Percentiles rank a stretch among this genome's conserved stretches.
Conservation (phyloP, 2,797 vertebrate species). For the Lagodon rhomboides region DNA sequence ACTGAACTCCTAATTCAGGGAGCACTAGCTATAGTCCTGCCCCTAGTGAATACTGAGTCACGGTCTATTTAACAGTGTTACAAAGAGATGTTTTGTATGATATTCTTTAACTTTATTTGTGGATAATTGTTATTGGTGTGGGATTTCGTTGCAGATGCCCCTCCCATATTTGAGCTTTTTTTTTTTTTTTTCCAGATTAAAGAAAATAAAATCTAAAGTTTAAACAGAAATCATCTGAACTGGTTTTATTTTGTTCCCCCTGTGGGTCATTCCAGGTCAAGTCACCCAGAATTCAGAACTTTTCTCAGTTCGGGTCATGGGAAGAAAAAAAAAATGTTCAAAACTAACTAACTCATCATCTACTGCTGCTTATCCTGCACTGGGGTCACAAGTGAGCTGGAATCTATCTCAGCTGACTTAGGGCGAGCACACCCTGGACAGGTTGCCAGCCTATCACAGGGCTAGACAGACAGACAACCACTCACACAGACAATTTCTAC, state of each 20-base stretch:
- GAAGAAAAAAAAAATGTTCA: no score
- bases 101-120: conserved; percentile 98
- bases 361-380: no score
- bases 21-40: conserved; percentile 85
- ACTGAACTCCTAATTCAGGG: conserved; percentile 90
- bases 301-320: no score
- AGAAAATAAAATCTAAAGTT: conserved; percentile 87
- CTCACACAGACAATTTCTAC: no score
- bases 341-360: no score
- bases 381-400: no score
- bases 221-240: conserved; percentile 47
- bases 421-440: no score
- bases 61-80: conserved; percentile 98
- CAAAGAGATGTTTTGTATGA: conserved; percentile 92
- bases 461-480: no score
- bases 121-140: conserved; percentile 90
- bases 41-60: conserved; percentile 85
- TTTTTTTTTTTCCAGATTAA: conserved; percentile 88
- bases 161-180: conserved; percentile 87
- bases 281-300: no score
- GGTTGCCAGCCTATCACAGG: no score
- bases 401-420: no score
- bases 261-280: no score
- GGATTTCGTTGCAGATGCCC: conserved; percentile 87
- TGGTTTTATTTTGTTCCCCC: background rate